Base-by-base conservation (phyloP, 2,888 invertebrate genomes). In the Metopia argyrocephala region DNA sequence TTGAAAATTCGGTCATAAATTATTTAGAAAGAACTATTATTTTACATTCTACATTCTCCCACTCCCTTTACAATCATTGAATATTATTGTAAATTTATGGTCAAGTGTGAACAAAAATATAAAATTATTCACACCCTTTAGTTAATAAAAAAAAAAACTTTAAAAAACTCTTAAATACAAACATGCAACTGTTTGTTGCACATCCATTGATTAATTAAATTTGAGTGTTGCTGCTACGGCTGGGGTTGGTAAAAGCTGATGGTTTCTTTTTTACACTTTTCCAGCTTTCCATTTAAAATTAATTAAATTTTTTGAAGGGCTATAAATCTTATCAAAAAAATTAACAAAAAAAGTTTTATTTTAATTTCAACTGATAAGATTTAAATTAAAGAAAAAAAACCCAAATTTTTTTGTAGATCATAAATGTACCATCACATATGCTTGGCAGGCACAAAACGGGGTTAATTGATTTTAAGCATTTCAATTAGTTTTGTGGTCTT, bases 271-370 rank as follows among this genome's bases (percentile, higher is more conserved):
- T 84, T 25, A 15, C 20, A 3, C 4, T 15, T 69, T 57, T 9
- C 1, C 52, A 12, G 20, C 6, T 61, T 27, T 84, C 84, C 87
- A 87, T 87, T 87, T 88, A 85, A 89, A 87, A 87, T 89, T 87
- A 88, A 88, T 87, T 85, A 87, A 85, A 59, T 48, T 84, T 87
- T 88, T 85, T 86, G 86, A 87, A 87, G 85, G 85, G 85, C 84
- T 85, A 89, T 89, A 87, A 87, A 88, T 88, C 85, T 85, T 82
- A 27, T n/a, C n/a, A n/a, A n/a, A 23, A 7, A 38, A 57, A 73
- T 20, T 12, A 1, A 50, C 48, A 28, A 50, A 59, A 59, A 21
- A 61, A 45, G 45, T 45, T 15, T 20, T n/a, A 59, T 38, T 38
- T 59, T 21, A 20, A 12, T 15, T 31, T 38, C n/a, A n/a, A 38